A percentile compares a stretch with the other conserved stretches of the same genome.
These are phyloP conservation scores for Amblyornis subalaris DNA, from an alignment of 2,113 vertebrate genomes.

Conservation along the genomic window DNA sequence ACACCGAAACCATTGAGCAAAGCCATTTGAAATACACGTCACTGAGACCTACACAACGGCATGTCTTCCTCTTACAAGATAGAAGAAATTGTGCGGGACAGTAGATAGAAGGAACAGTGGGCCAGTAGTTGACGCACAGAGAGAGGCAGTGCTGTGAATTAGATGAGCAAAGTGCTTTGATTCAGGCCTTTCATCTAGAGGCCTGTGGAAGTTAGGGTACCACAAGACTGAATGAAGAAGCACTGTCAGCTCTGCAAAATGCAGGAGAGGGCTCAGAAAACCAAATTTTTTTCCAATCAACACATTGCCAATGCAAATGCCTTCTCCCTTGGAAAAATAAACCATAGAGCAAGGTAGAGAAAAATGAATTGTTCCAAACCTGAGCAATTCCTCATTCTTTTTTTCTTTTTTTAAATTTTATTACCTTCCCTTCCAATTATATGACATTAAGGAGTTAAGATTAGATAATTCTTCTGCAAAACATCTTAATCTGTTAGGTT, in stretches of 20 bases:
- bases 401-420: not conserved
- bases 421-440: rapidly evolving
- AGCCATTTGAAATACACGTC: not conserved
- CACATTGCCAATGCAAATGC: not conserved
- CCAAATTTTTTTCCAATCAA: not conserved
- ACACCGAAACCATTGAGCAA: not conserved
- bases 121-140: not conserved
- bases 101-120: not conserved
- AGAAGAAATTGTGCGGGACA: not conserved
- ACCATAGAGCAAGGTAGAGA: not conserved
- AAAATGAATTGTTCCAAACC: not conserved
- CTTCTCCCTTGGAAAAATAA: not conserved
- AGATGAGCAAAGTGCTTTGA: not conserved
- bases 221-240: not conserved
- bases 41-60: not conserved
- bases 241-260: not conserved
- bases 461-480: not conserved
- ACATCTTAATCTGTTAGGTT: not conserved
- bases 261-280: not conserved
- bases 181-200: not conserved
- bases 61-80: not conserved
- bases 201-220: not conserved
- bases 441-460: not conserved
- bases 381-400: not conserved
- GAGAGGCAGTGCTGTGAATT: not conserved